A percentile compares a stretch with the other conserved stretches of the same genome.
These are phyloP conservation scores for Syrista parreyssii DNA, from an alignment of 2,888 invertebrate species.

Conservation along the genomic window DNA sequence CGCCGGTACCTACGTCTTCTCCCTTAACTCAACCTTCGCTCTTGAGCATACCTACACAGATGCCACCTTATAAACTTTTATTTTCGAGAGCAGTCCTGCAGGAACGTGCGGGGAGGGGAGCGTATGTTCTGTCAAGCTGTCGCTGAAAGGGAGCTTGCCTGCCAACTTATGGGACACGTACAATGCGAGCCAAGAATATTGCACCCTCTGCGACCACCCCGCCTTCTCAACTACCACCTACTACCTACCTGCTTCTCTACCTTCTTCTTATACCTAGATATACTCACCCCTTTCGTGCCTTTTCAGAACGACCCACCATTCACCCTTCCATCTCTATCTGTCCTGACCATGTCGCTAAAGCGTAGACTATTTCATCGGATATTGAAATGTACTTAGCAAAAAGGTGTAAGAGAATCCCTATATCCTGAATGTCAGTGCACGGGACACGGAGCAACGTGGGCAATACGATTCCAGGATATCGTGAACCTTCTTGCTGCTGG, in stretches of 20 bases:
- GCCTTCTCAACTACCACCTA: constrained; percentile 16
- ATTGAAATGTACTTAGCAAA: constrained; percentile 56
- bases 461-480: neutral
- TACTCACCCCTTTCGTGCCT: neutral
- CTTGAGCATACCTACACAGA: constrained; percentile 28
- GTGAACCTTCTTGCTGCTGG: constrained; percentile 13
- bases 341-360: constrained; percentile 10
- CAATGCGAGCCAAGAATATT: constrained; percentile 62
- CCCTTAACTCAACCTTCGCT: constrained; percentile 15
- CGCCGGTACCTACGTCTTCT: constrained; percentile 17
- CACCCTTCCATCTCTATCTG: constrained; percentile 36
- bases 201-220: constrained; percentile 33
- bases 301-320: constrained; percentile 19
- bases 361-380: constrained; percentile 40
- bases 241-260: constrained; percentile 5
- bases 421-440: constrained; percentile 19
- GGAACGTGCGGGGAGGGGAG: constrained; percentile 37
- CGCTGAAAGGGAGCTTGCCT: constrained; percentile 60
- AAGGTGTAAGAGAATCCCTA: constrained; percentile 19
- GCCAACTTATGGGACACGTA: constrained; percentile 64
- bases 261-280: neutral
- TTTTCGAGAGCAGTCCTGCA: constrained; percentile 41
- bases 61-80: constrained; percentile 60
- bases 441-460: neutral
- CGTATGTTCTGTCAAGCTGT: constrained; percentile 65